These are phyloP conservation scores for Lanius ludovicianus DNA, from an alignment of 2,113 vertebrate genomes.

Conservation along the genomic window DNA sequence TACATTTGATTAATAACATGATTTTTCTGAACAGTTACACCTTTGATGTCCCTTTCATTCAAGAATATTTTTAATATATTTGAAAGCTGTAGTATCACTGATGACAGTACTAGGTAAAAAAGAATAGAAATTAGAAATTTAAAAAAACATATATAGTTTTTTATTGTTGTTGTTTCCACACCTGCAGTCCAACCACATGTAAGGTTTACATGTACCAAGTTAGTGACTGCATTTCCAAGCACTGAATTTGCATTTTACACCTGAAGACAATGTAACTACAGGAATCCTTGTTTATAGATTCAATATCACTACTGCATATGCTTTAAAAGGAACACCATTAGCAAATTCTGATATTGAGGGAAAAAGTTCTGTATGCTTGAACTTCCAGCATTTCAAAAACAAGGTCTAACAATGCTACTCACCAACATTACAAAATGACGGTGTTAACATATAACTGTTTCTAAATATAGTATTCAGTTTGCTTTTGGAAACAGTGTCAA, in stretches of 20 bases:
- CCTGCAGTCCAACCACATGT: slow-evolving; percentile 32
- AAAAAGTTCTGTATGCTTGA: not conserved
- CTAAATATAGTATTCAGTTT: not conserved
- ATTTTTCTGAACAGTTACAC: not conserved
- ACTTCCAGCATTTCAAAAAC: not conserved
- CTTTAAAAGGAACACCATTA: not conserved
- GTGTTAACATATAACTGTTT: not conserved
- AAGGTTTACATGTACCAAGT: not conserved
- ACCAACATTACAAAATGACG: not conserved
- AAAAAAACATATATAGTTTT: not conserved
- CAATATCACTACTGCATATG: not conserved
- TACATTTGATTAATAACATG: not conserved
- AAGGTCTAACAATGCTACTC: not conserved
- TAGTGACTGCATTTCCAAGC: not conserved
- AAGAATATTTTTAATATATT: not conserved
- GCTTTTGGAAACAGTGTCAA: not conserved
- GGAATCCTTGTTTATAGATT: not conserved
- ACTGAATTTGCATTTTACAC: not conserved
- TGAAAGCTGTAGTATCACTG: not conserved
- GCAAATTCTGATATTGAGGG: not conserved
- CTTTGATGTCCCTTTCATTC: not conserved
- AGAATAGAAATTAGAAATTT: not conserved
- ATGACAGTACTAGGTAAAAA: not conserved
- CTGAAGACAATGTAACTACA: not conserved
- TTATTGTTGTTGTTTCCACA: slow-evolving; percentile 29